These are phyloP conservation scores for Plectus sambesii DNA, from an alignment of 1,140 invertebrate species.

Conservation along the genomic window DNA sequence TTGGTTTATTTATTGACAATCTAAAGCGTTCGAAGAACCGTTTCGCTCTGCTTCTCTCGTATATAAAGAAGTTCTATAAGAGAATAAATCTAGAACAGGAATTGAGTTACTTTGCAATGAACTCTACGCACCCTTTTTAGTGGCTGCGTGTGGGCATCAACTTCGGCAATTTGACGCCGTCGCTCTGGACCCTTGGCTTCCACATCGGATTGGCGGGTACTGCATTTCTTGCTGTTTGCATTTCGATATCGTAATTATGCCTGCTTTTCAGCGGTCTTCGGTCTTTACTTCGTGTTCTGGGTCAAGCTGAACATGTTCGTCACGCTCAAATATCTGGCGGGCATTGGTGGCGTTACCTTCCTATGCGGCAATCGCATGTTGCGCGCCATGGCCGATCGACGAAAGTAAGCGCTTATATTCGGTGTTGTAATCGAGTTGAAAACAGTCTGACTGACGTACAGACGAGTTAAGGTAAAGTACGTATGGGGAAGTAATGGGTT, in stretches of 20 bases:
- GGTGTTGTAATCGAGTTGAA: not conserved
- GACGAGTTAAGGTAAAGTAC: no score
- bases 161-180: constrained; percentile 67
- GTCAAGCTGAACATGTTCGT: constrained; percentile 84
- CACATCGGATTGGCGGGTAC: constrained; percentile 68
- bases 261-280: no score
- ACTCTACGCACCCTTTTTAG: constrained; percentile 47
- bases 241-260: no score
- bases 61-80: no score
- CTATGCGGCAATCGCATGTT: constrained; percentile 79
- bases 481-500: no score
- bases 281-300: constrained; percentile 79
- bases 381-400: constrained; percentile 55
- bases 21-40: no score
- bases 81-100: no score
- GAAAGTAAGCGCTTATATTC: constrained; percentile 23
- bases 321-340: constrained; percentile 75
- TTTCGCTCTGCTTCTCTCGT: no score
- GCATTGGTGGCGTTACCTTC: constrained; percentile 72
- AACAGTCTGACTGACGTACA: not conserved
- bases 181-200: constrained; percentile 68
- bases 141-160: constrained; percentile 82
- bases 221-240: no score
- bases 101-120: constrained; percentile 14
- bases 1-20: no score